These are phyloP conservation scores for Hylyphantes graminicola DNA, from an alignment of 1,140 invertebrate genomes.

Conservation along the genomic window DNA sequence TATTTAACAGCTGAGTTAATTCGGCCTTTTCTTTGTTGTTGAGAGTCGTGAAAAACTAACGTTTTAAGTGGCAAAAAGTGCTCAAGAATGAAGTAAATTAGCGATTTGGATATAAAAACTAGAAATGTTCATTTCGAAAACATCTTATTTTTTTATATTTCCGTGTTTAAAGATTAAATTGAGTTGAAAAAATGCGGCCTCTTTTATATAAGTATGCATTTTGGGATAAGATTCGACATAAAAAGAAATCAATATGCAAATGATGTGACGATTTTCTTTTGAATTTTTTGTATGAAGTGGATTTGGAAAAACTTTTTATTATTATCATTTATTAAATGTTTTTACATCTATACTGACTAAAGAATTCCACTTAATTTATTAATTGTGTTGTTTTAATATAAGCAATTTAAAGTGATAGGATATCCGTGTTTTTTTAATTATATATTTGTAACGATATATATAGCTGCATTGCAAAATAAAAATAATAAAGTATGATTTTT, in stretches of 20 bases:
- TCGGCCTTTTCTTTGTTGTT: slow-evolving; percentile 6
- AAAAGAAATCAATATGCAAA: slow-evolving; percentile 29
- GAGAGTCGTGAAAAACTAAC: slow-evolving; percentile 27
- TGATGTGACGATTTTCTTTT: not conserved
- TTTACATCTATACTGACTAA: too few relatives aligned
- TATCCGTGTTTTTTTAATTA: not conserved
- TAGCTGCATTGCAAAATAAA: not conserved
- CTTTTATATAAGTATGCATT: slow-evolving; percentile 18
- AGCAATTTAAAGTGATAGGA: not conserved
- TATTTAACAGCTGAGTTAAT: slow-evolving; percentile 48
- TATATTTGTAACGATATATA: not conserved
- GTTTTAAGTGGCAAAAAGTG: slow-evolving; percentile 23
- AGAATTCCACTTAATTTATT: not conserved
- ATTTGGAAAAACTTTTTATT: not conserved
- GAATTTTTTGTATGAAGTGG: slow-evolving; percentile 12
- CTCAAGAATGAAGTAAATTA: slow-evolving; percentile 34
- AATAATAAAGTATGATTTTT: not conserved
- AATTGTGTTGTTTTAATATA: not conserved
- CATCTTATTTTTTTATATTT: slow-evolving; percentile 19
- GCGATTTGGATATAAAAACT: not conserved
- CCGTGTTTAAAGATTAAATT: slow-evolving; percentile 35
- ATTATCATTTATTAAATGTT: not conserved
- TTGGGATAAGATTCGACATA: slow-evolving; percentile 8
- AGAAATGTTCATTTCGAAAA: slow-evolving; percentile 5
- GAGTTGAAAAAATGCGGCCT: not conserved